Percentiles rank a stretch among this genome's conserved stretches.
These are phyloP conservation scores for Ageneiosus marmoratus DNA, from an alignment of 2,113 vertebrate genomes.

Conservation along the genomic window DNA sequence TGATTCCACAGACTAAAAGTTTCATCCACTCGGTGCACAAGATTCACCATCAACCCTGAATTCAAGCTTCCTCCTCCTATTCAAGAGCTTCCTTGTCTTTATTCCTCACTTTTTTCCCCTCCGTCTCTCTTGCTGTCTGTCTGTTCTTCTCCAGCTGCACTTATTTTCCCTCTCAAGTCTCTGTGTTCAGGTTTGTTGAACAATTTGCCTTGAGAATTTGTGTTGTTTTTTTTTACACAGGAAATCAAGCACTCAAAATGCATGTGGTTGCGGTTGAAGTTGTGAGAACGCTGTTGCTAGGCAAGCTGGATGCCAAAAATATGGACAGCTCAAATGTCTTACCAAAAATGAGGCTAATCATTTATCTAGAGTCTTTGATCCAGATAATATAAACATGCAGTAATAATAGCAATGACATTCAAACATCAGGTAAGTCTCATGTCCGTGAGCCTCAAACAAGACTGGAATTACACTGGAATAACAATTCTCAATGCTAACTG, in stretches of 20 bases:
- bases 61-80: neutral
- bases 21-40: neutral
- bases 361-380: neutral
- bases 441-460: neutral
- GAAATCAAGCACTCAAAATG: neutral
- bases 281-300: constrained; percentile 13
- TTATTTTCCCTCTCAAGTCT: neutral
- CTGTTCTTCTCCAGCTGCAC: too few relatives aligned
- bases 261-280: neutral
- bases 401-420: neutral
- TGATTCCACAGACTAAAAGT: neutral
- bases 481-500: neutral
- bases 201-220: neutral
- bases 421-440: neutral
- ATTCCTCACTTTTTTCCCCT: constrained; percentile 23
- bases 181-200: neutral
- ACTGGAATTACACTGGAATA: neutral
- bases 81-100: constrained; percentile 5
- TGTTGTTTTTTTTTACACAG: neutral
- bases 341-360: neutral
- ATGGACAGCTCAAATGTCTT: neutral
- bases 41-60: neutral
- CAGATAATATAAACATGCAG: neutral
- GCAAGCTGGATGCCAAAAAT: constrained; percentile 2
- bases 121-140: neutral